Evolutionary conservation across 2,888 invertebrate species (phyloP).

Genomic region (Drosophila ustulata): DNA sequence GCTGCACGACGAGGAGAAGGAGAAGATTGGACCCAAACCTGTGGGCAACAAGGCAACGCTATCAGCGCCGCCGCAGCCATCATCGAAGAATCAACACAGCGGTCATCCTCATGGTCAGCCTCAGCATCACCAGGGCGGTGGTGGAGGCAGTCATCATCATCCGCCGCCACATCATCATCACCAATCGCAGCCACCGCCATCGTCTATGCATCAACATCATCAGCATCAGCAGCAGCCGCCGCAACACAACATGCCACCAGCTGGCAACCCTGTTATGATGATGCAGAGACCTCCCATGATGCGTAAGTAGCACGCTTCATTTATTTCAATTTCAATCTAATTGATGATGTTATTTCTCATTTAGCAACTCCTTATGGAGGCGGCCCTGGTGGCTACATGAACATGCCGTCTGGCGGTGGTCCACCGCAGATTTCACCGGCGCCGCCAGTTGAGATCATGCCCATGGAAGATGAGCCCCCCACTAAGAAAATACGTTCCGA

Average conservation of each 20-base stretch:
- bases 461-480: constrained; percentile 92
- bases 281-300: constrained; percentile 85
- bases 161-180: constrained; percentile 63
- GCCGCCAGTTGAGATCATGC: constrained; percentile 86
- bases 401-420: constrained; percentile 79
- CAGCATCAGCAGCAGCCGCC: constrained; percentile 56
- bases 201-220: constrained; percentile 35
- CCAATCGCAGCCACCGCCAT: constrained; percentile 32
- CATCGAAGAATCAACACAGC: constrained; percentile 56
- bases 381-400: constrained; percentile 85
- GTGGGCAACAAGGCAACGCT: constrained; percentile 85
- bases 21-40: constrained; percentile 97
- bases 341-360: background rate
- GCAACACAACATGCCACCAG: constrained; percentile 74
- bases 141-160: constrained; percentile 69
- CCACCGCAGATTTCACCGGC: constrained; percentile 83
- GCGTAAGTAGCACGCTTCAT: constrained; percentile 73
- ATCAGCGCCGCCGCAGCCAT: constrained; percentile 83
- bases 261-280: constrained; percentile 84
- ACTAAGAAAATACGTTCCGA: constrained; percentile 96
- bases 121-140: constrained; percentile 62
- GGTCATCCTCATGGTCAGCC: constrained; percentile 46
- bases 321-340: background rate
- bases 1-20: constrained; percentile 97
- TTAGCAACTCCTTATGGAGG: constrained; percentile 85